These are phyloP conservation scores for Nerophis ophidion DNA, from an alignment of 2,113 vertebrate species.

Conservation along the genomic window DNA sequence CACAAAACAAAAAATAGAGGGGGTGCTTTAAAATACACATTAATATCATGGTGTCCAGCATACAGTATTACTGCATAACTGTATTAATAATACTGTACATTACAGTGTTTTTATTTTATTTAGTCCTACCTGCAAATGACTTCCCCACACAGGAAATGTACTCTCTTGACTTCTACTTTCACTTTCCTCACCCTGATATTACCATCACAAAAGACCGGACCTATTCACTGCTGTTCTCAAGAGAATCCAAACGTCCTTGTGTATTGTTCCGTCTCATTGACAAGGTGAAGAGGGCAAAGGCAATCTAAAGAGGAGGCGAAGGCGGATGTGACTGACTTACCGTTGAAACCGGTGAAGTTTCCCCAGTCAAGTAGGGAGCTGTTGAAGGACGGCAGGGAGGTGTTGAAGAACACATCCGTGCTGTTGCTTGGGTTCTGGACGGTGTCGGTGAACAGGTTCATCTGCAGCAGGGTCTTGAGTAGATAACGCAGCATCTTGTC, in stretches of 20 bases:
- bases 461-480: slow-evolving; percentile 92
- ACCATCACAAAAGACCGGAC: slow-evolving; percentile 24
- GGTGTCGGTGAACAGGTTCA: slow-evolving; percentile 92
- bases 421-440: slow-evolving; percentile 74
- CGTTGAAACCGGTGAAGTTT: slow-evolving; percentile 75
- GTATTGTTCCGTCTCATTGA: neutral
- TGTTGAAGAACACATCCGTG: slow-evolving; percentile 76
- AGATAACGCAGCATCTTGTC: slow-evolving; percentile 89
- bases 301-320: neutral
- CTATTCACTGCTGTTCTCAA: slow-evolving; percentile 10
- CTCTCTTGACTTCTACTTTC: slow-evolving; percentile 7
- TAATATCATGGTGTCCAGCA: too few species aligned
- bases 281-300: slow-evolving; percentile 2
- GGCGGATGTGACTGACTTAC: slow-evolving; percentile 60
- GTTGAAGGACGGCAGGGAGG: slow-evolving; percentile 74
- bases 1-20: too few species aligned
- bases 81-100: too few species aligned
- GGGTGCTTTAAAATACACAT: too few species aligned
- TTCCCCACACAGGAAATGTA: neutral
- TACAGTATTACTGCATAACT: too few species aligned
- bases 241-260: slow-evolving; percentile 5
- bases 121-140: neutral
- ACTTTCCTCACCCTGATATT: slow-evolving; percentile 19
- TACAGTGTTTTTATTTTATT: too few species aligned
- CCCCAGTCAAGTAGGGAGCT: slow-evolving; percentile 74